These are phyloP conservation scores for Ophonus ardosiacus DNA, from an alignment of 2,888 invertebrate genomes.

Conservation along the genomic window DNA sequence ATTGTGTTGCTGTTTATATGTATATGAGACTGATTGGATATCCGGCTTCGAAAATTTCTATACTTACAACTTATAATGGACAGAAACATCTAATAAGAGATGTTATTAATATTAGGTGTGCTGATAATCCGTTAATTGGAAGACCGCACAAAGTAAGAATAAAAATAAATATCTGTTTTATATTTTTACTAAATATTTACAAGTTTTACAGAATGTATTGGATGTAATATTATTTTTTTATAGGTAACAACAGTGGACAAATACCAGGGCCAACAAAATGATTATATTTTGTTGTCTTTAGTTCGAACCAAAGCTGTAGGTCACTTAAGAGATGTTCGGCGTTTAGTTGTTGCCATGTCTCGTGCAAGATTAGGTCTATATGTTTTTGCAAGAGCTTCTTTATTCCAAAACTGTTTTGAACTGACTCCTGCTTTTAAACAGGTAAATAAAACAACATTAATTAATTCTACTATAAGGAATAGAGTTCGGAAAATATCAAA, in stretches of 20 bases:
- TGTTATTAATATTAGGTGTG: constrained; percentile 95
- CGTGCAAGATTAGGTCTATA: constrained; percentile 97
- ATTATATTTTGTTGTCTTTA: constrained; percentile 96
- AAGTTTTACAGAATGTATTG: background rate
- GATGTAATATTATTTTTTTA: constrained; percentile 45
- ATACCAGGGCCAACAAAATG: constrained; percentile 99
- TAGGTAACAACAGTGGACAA: constrained; percentile 97
- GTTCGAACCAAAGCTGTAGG: constrained; percentile 98
- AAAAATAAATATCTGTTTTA: background rate
- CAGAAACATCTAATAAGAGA: constrained; percentile 98
- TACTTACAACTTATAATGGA: constrained; percentile 99
- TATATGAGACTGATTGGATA: constrained; percentile 98
- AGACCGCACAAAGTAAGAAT: constrained; percentile 87
- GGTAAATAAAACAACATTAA: constrained; percentile 74
- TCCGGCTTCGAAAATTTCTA: constrained; percentile 97
- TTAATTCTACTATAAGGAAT: too few relatives aligned
- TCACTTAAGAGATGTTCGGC: constrained; percentile 96
- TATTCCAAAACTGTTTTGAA: constrained; percentile 98
- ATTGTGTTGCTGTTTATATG: constrained; percentile 98
- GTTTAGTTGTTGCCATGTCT: constrained; percentile 98
- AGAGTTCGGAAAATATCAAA: too few relatives aligned
- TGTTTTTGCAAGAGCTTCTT: constrained; percentile 93
- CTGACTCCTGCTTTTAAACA: constrained; percentile 96
- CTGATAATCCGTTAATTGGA: constrained; percentile 96
- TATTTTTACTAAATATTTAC: background rate